Evolutionary conservation across 2,113 vertebrate genomes (phyloP), one percentile per base, ranked within the genome.

Genomic region (Coptodon bakossiorum): DNA sequence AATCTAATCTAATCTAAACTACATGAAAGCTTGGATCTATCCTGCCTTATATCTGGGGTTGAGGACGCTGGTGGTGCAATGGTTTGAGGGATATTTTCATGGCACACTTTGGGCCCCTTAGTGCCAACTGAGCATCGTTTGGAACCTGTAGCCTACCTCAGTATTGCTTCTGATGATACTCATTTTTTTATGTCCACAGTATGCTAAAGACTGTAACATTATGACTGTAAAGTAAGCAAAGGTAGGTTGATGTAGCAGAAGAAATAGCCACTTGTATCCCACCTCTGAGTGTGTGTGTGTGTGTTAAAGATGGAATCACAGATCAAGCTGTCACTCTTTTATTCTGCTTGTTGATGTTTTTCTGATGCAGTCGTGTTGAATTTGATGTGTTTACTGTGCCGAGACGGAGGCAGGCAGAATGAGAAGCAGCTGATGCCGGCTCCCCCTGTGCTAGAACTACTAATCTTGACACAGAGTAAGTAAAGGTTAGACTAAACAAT

Each of bases 311-410:
- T 83, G 71, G 36, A 38, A 81, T 89, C 76, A 81, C 54, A 88
- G 79, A 87, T 84, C 68, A 3, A 82, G 78, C 57, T 38, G 82
- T 88, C 80, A 79, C 13, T 27, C 12, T 14, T 85, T 82, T 73
- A 79, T 82, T 86, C 78, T 52, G 29, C 68, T 31, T 76, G 45
- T 29, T 76, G 87, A 85, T 43, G 73, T 86, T 89, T 54, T 86
- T 78, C 73, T 90, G 81, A 91, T 68, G 83, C 84, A 59, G 76
- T 4, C 54, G 53, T 79, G 90, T 66, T 80, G 76, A 86, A 79
- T 88, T 88, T 93, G 88, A 91, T 85, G 45, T 81, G 86, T 81
- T 89, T 45, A 61, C 87, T 83, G 87, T 59, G 57, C 80, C 66
- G 84, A 85, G 81, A 87, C 27, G 17, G 24, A 19, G 31, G 45